Percentiles rank a stretch among this genome's conserved stretches.
Evolutionary conservation across 2,113 vertebrate species (phyloP).

Genomic region (Barbus barbus): DNA sequence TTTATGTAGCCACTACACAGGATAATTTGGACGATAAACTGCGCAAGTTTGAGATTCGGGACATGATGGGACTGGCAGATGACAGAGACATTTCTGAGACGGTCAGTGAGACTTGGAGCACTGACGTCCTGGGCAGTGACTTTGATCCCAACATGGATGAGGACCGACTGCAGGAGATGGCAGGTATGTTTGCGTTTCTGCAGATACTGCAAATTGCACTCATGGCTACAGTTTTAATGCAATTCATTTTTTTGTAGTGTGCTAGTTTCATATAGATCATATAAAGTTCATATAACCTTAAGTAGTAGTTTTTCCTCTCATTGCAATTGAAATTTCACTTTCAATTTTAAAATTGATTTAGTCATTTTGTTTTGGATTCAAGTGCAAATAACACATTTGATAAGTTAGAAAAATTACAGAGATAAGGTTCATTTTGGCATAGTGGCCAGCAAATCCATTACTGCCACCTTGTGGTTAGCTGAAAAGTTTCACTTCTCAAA

Average conservation of each 20-base stretch:
- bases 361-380: neutral
- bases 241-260: too few species aligned
- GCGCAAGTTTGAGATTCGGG: slow-evolving; percentile 97
- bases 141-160: slow-evolving; percentile 98
- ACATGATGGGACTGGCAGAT: slow-evolving; percentile 98
- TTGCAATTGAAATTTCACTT: neutral
- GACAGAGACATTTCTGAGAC: slow-evolving; percentile 97
- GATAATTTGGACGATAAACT: slow-evolving; percentile 99
- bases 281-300: neutral
- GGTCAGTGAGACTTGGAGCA: slow-evolving; percentile 98
- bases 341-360: too few species aligned
- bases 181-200: slow-evolving; percentile 73
- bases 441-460: slow-evolving; percentile 39
- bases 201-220: neutral
- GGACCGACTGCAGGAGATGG: slow-evolving; percentile 95
- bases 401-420: neutral
- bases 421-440: neutral
- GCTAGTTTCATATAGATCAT: neutral
- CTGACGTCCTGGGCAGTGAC: slow-evolving; percentile 95
- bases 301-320: neutral
- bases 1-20: slow-evolving; percentile 88
- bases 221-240: too few species aligned
- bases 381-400: neutral
- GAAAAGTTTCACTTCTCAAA: slow-evolving; percentile 42
- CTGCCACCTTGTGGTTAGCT: slow-evolving; percentile 69